Base-by-base conservation (phyloP, 1,140 invertebrate species). In the Steinernema khuongi region DNA sequence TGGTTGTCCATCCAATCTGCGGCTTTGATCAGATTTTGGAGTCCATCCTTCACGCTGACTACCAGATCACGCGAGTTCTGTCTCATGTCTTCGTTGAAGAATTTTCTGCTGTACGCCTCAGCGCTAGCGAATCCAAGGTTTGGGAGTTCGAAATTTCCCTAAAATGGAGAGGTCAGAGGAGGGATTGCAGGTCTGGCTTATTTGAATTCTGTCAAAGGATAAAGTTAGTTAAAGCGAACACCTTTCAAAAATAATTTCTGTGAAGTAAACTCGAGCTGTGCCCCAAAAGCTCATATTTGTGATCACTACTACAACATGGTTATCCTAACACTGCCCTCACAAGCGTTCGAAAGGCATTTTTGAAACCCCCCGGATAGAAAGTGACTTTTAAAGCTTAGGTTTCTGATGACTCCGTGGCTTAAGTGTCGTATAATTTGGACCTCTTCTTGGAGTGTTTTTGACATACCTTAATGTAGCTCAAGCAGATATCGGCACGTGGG, bases 121-220 rank as follows among this genome's bases (percentile, higher is more conserved):
- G 60, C 50, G 11, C 60, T 73, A 22, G 72, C 72, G 67, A 68
- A 73, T 22, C 72, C 67, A 66, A 73, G 67, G 22, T 73, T 73
- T 22, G 72, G 72, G 29, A 73, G 31, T 68, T 73, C 72, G 41
- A 68, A 73, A 31, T 73, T 73, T 18, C 72, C 72, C 31, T 60
- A 22, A 60, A 60, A 17, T n/a, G 26, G 7, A n/a, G 14, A n/a
- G 7, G 7, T n/a, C n/a, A 60, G 4, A 60, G 26, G 7, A n/a
- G 14, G 36, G 7, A 11, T n/a, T 41, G n/a, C 36, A 41, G n/a
- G 7, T 11, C 36, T 11, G 7, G n/a, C 36, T 41, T n/a, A 41
- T 41, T 41, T 7, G 36, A 7, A 41, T 41, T 41, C 7, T 41
- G n/a, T n/a, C n/a, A 41, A n/a, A 41, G 7, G 36, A 41, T 41